Base-by-base conservation (phyloP, 1,140 invertebrate species). In the Sycophila sp. region DNA sequence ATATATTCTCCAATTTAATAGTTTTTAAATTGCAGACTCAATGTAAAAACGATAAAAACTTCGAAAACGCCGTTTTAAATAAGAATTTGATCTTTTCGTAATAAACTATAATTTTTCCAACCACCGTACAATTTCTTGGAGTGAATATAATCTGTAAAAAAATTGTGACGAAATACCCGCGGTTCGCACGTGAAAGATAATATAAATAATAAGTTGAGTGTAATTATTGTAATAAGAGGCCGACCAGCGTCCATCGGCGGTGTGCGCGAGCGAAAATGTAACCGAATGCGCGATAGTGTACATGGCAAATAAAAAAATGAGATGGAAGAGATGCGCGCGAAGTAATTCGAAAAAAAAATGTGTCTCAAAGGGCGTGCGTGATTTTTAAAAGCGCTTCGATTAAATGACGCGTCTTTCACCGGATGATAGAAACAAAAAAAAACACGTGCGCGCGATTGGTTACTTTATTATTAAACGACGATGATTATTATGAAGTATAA, bases 401-500 rank as follows among this genome's bases (percentile, higher is more conserved):
- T 24, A 58, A 49, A 40, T 36, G 32, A 32, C 26, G 58, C 19
- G 56, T 53, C n/a, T 60, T 32, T 45, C 30, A 45, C 42, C 7
- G 0, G 36, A 30, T 13, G 22, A 38, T 3, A 63, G 56, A 67
- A 62, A 36, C 32, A 67, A 53, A 60, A 38, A 38, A 32, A 51
- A 49, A 60, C 26, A 22, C 15, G 42, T 22, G 34, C 64, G 56
- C 69, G 75, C 73, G 73, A 80, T 81, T 78, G 76, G 71, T 79
- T 77, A 77, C 72, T 78, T 80, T 77, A 78, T 81, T 78, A 77
- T 71, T 67, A 71, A 63, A 69, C 36, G 56, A 63, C 65, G 60
- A 73, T 71, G 63, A 75, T 71, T 75, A 71, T 71, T 75, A 73
- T 75, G 49, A 69, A 49, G 34, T 76, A 76, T 69, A 74, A 67